Percentiles rank a stretch among this genome's conserved stretches.
phyloP scores from a whole-genome alignment of 2,888 invertebrate species.

The Petrophora chlorosata region DNA sequence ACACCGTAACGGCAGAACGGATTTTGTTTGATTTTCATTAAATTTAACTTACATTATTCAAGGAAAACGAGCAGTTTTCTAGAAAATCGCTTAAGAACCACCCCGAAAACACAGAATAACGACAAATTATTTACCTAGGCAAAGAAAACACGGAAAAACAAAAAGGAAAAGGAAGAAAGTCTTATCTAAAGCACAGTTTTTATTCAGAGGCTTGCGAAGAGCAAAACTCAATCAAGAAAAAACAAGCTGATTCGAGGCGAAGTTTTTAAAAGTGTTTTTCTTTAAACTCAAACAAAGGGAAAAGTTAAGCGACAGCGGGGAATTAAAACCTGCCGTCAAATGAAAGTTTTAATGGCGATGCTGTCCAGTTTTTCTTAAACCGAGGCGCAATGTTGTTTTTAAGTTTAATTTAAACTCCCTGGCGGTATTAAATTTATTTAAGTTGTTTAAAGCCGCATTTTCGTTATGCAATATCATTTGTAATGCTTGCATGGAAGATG shows the following conservation, averaged over 20 bases:
- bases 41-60: too few relatives aligned
- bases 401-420: conserved; percentile 11
- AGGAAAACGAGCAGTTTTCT: too few relatives aligned
- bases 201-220: conserved; percentile 40
- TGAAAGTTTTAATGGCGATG: conserved; percentile 47
- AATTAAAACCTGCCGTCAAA: conserved; percentile 59
- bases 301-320: conserved; percentile 44
- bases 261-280: conserved; percentile 64
- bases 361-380: conserved; percentile 21
- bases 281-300: conserved; percentile 61
- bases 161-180: conserved; percentile 21
- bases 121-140: too few relatives aligned
- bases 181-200: conserved; percentile 32
- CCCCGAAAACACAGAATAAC: neutral
- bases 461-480: neutral
- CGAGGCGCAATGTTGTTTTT: conserved; percentile 12
- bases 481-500: too few relatives aligned
- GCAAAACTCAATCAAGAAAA: conserved; percentile 53
- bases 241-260: conserved; percentile 41
- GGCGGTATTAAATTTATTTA: too few relatives aligned
- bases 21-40: too few relatives aligned
- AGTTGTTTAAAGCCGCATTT: too few relatives aligned
- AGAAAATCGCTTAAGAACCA: too few relatives aligned
- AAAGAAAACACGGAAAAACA: neutral
- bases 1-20: too few relatives aligned